phyloP scores from a whole-genome alignment of 2,888 invertebrate species.

The Dasysyrphus albostriatus region DNA sequence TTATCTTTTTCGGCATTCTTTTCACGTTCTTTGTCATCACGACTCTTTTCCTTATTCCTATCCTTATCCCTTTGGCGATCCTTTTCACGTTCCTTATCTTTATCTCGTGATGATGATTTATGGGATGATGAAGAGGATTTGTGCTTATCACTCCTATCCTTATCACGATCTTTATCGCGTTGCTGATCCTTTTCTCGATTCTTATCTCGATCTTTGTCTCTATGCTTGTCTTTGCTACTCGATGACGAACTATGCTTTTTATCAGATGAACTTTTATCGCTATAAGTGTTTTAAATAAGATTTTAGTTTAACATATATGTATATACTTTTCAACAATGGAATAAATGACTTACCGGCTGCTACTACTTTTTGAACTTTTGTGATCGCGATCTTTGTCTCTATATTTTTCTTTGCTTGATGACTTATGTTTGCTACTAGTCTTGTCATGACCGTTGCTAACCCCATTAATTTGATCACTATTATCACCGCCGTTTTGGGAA shows the following conservation, averaged over 20 bases:
- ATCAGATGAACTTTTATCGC: conserved; percentile 82
- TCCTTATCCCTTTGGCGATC: conserved; percentile 80
- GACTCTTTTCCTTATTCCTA: conserved; percentile 81
- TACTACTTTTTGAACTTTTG: conserved; percentile 85
- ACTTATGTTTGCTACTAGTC: conserved; percentile 87
- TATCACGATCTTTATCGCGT: conserved; percentile 81
- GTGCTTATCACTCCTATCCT: conserved; percentile 84
- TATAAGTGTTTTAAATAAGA: conserved; percentile 61
- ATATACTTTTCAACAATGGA: background rate
- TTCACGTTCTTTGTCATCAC: conserved; percentile 83
- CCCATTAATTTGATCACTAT: conserved; percentile 87
- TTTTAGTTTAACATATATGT: background rate
- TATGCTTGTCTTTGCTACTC: conserved; percentile 79
- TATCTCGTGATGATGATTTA: conserved; percentile 82
- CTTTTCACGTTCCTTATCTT: conserved; percentile 82
- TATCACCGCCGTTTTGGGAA: conserved; percentile 80
- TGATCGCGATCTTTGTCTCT: conserved; percentile 85
- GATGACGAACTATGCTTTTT: conserved; percentile 85
- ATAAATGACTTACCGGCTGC: conserved; percentile 80
- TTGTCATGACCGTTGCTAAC: conserved; percentile 90
- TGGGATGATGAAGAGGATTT: conserved; percentile 82
- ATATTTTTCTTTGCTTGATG: conserved; percentile 86
- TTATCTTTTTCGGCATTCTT: conserved; percentile 81
- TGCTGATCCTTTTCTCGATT: conserved; percentile 84
- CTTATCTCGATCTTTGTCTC: conserved; percentile 80